Percentiles rank a stretch among this genome's conserved stretches.
Conservation (phyloP, 2,888 invertebrate genomes). For the Acleris laterana region DNA sequence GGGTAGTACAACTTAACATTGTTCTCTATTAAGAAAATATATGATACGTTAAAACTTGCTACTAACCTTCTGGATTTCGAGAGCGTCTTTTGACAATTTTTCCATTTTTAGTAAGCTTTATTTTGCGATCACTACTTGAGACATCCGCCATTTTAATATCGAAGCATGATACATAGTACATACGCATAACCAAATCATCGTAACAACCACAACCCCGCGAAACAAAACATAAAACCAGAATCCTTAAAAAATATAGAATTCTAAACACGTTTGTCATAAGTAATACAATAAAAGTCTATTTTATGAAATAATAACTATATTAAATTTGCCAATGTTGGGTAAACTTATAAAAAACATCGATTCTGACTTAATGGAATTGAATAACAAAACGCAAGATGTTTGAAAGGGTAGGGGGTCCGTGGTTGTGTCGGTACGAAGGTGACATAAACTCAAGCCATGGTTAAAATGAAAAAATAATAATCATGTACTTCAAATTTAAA, state of each 20-base stretch:
- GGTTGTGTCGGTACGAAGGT: too few relatives aligned
- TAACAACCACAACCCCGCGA: constrained; percentile 44
- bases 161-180: constrained; percentile 48
- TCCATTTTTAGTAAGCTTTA: constrained; percentile 78
- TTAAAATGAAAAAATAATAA: too few relatives aligned
- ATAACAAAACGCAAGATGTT: constrained; percentile 3
- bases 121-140: constrained; percentile 77
- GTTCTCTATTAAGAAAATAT: constrained; percentile 26
- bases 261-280: too few relatives aligned
- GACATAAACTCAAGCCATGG: too few relatives aligned
- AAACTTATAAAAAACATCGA: too few relatives aligned
- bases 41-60: constrained; percentile 40
- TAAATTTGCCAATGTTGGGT: too few relatives aligned
- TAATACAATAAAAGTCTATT: neutral
- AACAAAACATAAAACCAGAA: constrained; percentile 17
- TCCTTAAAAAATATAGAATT: neutral
- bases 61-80: constrained; percentile 79
- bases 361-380: neutral
- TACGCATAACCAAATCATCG: constrained; percentile 49
- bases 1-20: constrained; percentile 26
- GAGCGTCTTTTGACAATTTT: constrained; percentile 78
- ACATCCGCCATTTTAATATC: constrained; percentile 84
- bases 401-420: too few relatives aligned
- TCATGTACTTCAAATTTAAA: too few relatives aligned
- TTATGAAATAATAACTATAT: neutral